Evolutionary conservation across 2,888 invertebrate genomes (phyloP).

Genomic region (Dysmachus trigonus): DNA sequence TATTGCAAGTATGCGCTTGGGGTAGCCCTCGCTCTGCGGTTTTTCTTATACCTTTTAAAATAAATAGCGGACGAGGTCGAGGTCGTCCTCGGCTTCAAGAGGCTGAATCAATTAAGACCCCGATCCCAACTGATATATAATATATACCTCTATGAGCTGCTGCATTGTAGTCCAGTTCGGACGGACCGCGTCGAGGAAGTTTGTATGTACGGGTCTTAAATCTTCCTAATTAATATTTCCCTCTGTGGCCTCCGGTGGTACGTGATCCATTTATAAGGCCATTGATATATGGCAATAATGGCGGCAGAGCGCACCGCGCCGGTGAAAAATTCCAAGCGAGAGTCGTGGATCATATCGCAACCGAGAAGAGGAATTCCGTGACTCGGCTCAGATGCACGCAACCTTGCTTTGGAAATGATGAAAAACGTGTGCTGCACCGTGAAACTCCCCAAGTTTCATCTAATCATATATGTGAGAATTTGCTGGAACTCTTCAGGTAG

Average conservation of each 20-base stretch:
- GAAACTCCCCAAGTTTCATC: constrained; percentile 24
- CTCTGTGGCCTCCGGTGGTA: not conserved
- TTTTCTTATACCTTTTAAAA: not conserved
- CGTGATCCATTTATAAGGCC: constrained; percentile 28
- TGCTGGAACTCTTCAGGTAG: not conserved
- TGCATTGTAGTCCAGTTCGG: not conserved
- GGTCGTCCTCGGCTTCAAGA: constrained; percentile 7
- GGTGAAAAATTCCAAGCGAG: not conserved
- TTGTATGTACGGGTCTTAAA: not conserved
- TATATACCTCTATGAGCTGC: not conserved
- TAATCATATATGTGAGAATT: constrained; percentile 37
- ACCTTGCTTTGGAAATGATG: constrained; percentile 31
- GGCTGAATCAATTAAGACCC: constrained; percentile 30
- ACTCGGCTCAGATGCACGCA: constrained; percentile 34
- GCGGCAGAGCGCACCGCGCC: not conserved
- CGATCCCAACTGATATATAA: not conserved
- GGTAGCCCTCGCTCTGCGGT: not conserved
- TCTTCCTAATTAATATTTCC: constrained; percentile 27
- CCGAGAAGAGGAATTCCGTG: constrained; percentile 31
- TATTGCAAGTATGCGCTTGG: not conserved
- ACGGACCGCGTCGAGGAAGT: not conserved
- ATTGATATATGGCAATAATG: constrained; percentile 23
- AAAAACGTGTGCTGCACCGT: constrained; percentile 23
- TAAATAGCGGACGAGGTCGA: constrained; percentile 34
- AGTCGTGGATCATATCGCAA: constrained; percentile 37